Evolutionary conservation across 2,888 invertebrate genomes (phyloP).

Genomic region (Cheilosia soror): DNA sequence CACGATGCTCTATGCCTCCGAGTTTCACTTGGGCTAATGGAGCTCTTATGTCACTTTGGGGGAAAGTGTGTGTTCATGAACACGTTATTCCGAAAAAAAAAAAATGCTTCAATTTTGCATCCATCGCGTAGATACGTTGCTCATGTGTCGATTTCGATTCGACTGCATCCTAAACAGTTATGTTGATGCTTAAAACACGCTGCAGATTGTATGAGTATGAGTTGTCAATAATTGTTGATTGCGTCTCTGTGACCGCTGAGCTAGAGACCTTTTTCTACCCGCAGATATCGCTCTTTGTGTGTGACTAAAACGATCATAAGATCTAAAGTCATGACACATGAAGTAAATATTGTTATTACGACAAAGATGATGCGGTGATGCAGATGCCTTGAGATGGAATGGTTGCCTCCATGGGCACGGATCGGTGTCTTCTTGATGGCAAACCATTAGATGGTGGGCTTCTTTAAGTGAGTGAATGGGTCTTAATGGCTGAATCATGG

Average conservation of each 20-base stretch:
- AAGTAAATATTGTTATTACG: slow-evolving; percentile 60
- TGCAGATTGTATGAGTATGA: slow-evolving; percentile 15
- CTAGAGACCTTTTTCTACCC: neutral
- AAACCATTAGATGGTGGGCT: slow-evolving; percentile 49
- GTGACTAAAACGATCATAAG: slow-evolving; percentile 50
- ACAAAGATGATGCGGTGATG: slow-evolving; percentile 16
- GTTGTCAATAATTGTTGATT: slow-evolving; percentile 26
- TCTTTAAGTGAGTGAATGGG: slow-evolving; percentile 41
- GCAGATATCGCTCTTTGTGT: neutral
- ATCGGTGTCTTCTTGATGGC: slow-evolving; percentile 25
- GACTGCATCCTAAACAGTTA: slow-evolving; percentile 16
- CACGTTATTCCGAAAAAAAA: neutral
- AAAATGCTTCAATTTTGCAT: slow-evolving; percentile 2
- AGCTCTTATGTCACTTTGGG: slow-evolving; percentile 13
- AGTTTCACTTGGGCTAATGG: neutral
- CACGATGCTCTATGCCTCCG: slow-evolving; percentile 10
- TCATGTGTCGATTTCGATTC: slow-evolving; percentile 15
- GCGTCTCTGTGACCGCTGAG: neutral
- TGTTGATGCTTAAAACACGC: slow-evolving; percentile 14
- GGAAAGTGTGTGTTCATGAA: slow-evolving; percentile 10
- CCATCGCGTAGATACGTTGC: neutral
- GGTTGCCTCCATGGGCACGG: slow-evolving; percentile 5
- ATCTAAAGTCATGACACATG: slow-evolving; percentile 44
- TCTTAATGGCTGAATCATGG: slow-evolving; percentile 60
- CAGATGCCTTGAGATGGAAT: slow-evolving; percentile 2